Evolutionary conservation across 1,140 invertebrate species (phyloP), one percentile per base, ranked within the genome.

Genomic region (Temnothorax nylanderi): DNA sequence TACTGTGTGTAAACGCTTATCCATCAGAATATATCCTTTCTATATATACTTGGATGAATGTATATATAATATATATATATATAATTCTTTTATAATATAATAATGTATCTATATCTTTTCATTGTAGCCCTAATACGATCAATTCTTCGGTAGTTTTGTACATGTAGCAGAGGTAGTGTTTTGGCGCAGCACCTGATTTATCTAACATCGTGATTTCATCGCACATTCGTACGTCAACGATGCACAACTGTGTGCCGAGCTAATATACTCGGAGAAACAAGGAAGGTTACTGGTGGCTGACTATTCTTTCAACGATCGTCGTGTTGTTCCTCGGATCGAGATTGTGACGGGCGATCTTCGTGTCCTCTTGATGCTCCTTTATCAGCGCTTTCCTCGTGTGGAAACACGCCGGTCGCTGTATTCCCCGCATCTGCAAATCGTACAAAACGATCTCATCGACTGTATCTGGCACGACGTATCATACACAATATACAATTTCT

Each of bases 81-180:
- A 72, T 60, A 72, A 69, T 84, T 84, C 41, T 84, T 84, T 84
- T 32, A 84, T 84, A 84, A 84, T 84, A 74, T 82, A 82, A 82
- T 82, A 82, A 71, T 85, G 74, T 49, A 71, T 86, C 60, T 84
- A 84, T 76, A 80, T 87, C 82, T 91, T 75, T 56, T 90, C 91
- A 92, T 92, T 89, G 93, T 91, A 90, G 93, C 89, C 89, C 89
- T 93, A 93, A 91, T 88, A 91, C 90, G 75, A 87, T 91, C 78
- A 91, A 93, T 93, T 93, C 91, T 92, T 81, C 64, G 41, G 86
- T 92, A 65, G 80, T 76, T 95, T 95, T 95, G 94, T 95, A 95
- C 93, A 94, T 90, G 69, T 92, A 92, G 78, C 86, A 90, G 94
- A 95, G 94, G 94, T 94, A 94, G 94, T 92, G 88, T 93, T 93